Percentiles rank a stretch among this genome's conserved stretches.
phyloP scores from a whole-genome alignment of 1,140 invertebrate species.

The Ptiloglossa arizonensis region DNA sequence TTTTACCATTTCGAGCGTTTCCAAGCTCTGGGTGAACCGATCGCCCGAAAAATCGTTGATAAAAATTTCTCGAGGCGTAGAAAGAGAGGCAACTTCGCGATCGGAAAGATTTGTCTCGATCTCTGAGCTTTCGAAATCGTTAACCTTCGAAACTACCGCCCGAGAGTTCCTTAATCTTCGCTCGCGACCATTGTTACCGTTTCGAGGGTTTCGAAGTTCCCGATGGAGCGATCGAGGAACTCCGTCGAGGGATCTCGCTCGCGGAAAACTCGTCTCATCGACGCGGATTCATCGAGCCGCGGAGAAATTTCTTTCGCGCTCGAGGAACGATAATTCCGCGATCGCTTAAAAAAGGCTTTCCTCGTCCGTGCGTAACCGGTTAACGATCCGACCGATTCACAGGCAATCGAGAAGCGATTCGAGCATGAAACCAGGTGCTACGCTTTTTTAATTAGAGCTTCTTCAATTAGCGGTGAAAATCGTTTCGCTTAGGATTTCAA shows the following conservation, averaged over 20 bases:
- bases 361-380: neutral
- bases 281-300: neutral
- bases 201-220: neutral
- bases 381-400: conserved; percentile 25
- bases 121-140: conserved; percentile 47
- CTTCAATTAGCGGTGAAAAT: conserved; percentile 38
- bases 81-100: too few species aligned
- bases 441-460: conserved; percentile 36
- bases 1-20: too few species aligned
- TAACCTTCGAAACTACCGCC: neutral
- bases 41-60: too few species aligned
- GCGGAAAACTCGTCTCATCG: too few species aligned
- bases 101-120: too few species aligned
- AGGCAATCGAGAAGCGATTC: conserved; percentile 4
- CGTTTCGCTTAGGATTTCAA: neutral
- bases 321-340: neutral
- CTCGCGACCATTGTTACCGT: neutral
- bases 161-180: conserved; percentile 7
- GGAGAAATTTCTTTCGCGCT: neutral
- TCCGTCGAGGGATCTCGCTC: too few species aligned
- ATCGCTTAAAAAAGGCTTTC: neutral
- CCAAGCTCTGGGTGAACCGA: too few species aligned
- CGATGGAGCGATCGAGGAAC: too few species aligned
- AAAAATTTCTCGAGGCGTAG: too few species aligned
- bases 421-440: conserved; percentile 17